Evolutionary conservation across 2,113 vertebrate genomes (phyloP).

Genomic region (Casuarius casuarius): DNA sequence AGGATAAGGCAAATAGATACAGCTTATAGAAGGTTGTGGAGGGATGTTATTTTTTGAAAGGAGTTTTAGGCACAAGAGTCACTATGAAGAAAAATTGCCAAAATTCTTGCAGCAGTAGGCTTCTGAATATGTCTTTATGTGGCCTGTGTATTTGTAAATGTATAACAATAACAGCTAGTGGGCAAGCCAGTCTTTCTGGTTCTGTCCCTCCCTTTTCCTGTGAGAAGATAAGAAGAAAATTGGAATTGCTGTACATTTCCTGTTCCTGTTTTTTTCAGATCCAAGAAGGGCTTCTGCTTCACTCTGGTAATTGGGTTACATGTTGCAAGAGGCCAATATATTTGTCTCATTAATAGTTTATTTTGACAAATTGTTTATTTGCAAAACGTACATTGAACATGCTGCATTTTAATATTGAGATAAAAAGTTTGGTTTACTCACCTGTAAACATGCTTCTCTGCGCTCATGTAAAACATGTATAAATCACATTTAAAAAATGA

Average conservation of each 20-base stretch:
- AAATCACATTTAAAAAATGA: constrained; percentile 39
- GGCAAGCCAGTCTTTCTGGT: background rate
- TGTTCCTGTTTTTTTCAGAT: background rate
- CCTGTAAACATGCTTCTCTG: background rate
- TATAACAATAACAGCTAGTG: background rate
- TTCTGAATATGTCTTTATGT: background rate
- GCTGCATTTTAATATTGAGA: background rate
- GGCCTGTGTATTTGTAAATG: background rate
- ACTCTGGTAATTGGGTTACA: background rate
- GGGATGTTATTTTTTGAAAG: accelerated
- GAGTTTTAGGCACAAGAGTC: background rate
- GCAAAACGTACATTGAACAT: background rate
- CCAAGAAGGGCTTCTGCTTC: constrained; percentile 19
- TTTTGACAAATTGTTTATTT: background rate
- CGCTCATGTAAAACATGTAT: background rate
- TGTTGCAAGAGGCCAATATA: background rate
- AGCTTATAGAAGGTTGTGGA: background rate
- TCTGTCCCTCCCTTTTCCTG: background rate
- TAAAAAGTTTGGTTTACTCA: background rate
- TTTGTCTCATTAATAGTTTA: background rate
- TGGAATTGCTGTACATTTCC: background rate
- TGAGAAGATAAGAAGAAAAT: background rate
- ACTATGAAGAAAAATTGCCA: background rate
- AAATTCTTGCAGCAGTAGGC: background rate
- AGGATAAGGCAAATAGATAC: background rate